Base-by-base conservation (phyloP, 2,113 vertebrate species). In the Pluvianellus socialis region DNA sequence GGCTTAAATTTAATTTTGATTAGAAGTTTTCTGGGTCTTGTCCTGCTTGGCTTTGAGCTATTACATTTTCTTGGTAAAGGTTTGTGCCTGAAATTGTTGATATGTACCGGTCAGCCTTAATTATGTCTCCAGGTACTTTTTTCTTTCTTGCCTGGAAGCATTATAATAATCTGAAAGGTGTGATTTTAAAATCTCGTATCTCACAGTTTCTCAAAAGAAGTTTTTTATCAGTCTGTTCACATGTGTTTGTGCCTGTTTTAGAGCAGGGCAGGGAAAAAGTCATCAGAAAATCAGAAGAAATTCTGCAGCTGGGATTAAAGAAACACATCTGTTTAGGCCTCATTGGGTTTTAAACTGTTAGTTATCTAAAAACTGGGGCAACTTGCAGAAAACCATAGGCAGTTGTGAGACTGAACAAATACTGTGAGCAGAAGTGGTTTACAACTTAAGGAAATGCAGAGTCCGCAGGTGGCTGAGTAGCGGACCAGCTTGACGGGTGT, bases 381-480 rank as follows among this genome's bases (percentile, higher is more conserved):
- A 14, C 9, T 63, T 56, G 23, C 0, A 0, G 33, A 56, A 76
- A 35, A 35, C 33, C 0, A 0, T 52, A n/a, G 35, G 35, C 0
- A 0, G 23, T 13, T 82, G 45, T 68, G 35, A 40, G 76, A 13
- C 23, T 61, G n/a, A 79, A 50, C 14, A 63, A 55, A 33, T 79
- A 5, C 10, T 32, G 33, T 72, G 44, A 88, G 44, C 53, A 87
- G 61, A 58, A 71, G 52, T 5, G 8, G 8, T 49, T 79, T 49
- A 14, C 30, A 77, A 42, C 38, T 77, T n/a, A 32, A 87, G 76
- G 73, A 87, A 80, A 45, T 30, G 15, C 12, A 52, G 5, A 5
- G 49, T 30, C 49, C 20, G 7, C n/a, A 44, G 80, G 40, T 71
- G 40, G 27, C 55, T 44, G 73, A 73, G 45, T 13, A 62, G 55